phyloP scores from a whole-genome alignment of 92 coral and sea anemone species.

The Montipora capitata region DNA sequence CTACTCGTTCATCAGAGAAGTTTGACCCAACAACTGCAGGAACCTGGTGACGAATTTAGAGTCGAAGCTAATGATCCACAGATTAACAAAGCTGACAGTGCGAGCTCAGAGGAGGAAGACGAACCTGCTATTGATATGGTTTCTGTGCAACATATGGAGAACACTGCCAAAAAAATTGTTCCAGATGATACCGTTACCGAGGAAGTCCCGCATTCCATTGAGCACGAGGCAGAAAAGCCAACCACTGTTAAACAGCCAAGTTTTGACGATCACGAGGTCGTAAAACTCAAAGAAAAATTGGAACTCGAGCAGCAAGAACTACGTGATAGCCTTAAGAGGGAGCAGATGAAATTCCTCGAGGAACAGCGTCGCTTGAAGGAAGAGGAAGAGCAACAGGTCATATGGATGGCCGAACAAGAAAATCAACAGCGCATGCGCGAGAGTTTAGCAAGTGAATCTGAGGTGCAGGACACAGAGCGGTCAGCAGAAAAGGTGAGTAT shows the following conservation, averaged over 20 bases:
- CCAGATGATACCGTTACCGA: neutral
- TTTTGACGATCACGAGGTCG: slow-evolving; percentile 81
- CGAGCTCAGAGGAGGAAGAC: neutral
- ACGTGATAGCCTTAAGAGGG: slow-evolving; percentile 78
- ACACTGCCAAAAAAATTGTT: neutral
- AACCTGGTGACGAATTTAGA: slow-evolving; percentile 16
- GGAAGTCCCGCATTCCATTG: neutral
- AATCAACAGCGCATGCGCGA: slow-evolving; percentile 72
- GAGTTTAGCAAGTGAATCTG: slow-evolving; percentile 55
- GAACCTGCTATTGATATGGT: neutral
- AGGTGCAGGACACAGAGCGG: neutral
- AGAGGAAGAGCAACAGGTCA: slow-evolving; percentile 78
- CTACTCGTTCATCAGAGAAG: neutral
- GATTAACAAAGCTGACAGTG: neutral
- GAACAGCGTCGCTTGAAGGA: slow-evolving; percentile 90
- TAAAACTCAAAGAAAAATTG: slow-evolving; percentile 72
- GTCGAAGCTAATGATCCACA: slow-evolving; percentile 11
- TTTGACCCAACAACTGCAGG: neutral
- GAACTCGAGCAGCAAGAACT: slow-evolving; percentile 89
- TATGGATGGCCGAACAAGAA: slow-evolving; percentile 83
- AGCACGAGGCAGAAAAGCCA: neutral
- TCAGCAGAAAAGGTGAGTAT: slow-evolving; percentile 32
- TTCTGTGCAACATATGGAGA: neutral
- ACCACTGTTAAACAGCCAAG: slow-evolving; percentile 64
- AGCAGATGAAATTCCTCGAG: slow-evolving; percentile 81